Evolutionary conservation across 2,888 invertebrate species (phyloP), one percentile per base, ranked within the genome.

Genomic region (Anoplius nigerrimus): DNA sequence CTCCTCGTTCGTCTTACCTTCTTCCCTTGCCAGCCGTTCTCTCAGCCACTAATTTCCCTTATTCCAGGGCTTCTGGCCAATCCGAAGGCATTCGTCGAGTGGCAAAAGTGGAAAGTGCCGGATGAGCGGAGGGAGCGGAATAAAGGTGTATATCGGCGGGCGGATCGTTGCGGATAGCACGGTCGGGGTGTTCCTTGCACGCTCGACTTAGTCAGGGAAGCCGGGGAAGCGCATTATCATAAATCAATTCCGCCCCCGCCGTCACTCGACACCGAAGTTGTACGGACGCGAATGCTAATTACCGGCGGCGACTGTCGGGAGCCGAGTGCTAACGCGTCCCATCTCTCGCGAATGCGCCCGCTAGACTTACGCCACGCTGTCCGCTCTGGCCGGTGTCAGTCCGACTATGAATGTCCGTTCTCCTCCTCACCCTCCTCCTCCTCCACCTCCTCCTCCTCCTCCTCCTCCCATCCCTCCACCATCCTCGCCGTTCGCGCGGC

Each of bases 281-380:
- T 24, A 21, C 45, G 20, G 20, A 66, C 42, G 60, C 63, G 59
- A 76, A 76, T 76, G 74, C 60, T 76, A 76, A 76, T 76, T 74
- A 66, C 34, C 34, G 34, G 34, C 34, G 11, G n/a, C 45, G 51
- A 55, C 62, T 18, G 21, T 67, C 59, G 62, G 70, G 70, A 71
- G 1, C 34, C 6, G 34, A 8, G 34, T 34, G 34, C 11, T 6
- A 34, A 34, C 34, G 34, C 34, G 34, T 74, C 66, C 68, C 68
- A 64, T 48, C 45, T 43, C 27, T 24, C 48, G 53, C 18, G 48
- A 54, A 52, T 27, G 8, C 11, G n/a, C 22, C 34, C 48, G 46
- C 11, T n/a, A 34, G 34, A 34, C 34, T 34, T 34, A 3, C 8
- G 34, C 11, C 11, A 34, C 34, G 11, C 11, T 34, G 34, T 34